Evolutionary conservation across 2,113 vertebrate genomes (phyloP).

Genomic region (Axis porcinus): DNA sequence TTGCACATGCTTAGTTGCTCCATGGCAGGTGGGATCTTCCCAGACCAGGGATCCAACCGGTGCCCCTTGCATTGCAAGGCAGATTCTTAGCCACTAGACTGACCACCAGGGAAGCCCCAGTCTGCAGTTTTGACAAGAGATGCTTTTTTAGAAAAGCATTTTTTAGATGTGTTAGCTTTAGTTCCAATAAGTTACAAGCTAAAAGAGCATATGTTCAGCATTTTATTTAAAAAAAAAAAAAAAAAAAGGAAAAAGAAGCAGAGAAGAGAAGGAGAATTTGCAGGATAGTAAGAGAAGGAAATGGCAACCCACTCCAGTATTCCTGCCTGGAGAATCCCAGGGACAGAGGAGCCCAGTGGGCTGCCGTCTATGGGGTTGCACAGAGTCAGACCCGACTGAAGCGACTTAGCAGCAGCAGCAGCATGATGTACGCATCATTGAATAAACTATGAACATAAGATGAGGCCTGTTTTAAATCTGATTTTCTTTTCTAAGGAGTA

Average conservation of each 20-base stretch:
- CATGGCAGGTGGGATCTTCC: neutral
- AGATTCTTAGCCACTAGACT: neutral
- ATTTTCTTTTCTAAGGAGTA: neutral
- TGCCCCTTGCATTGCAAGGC: neutral
- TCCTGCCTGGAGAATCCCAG: too few species aligned
- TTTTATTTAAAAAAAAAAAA: neutral
- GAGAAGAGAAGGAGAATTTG: neutral
- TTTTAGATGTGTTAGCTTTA: neutral
- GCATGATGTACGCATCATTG: neutral
- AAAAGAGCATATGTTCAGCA: neutral
- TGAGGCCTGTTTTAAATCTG: neutral
- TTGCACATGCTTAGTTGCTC: neutral
- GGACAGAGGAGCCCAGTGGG: too few species aligned
- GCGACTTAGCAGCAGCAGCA: too few species aligned
- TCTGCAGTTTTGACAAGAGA: neutral
- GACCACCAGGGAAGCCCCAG: neutral
- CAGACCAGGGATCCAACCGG: neutral
- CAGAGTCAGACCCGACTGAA: too few species aligned
- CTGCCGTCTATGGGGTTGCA: too few species aligned
- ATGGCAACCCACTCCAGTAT: too few species aligned
- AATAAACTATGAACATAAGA: neutral
- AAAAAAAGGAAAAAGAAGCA: neutral
- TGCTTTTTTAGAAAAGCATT: neutral
- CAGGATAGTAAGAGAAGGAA: neutral
- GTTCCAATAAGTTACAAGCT: neutral